Conservation (phyloP, 2,113 vertebrate genomes). For the Rousettus leschenaultii region DNA sequence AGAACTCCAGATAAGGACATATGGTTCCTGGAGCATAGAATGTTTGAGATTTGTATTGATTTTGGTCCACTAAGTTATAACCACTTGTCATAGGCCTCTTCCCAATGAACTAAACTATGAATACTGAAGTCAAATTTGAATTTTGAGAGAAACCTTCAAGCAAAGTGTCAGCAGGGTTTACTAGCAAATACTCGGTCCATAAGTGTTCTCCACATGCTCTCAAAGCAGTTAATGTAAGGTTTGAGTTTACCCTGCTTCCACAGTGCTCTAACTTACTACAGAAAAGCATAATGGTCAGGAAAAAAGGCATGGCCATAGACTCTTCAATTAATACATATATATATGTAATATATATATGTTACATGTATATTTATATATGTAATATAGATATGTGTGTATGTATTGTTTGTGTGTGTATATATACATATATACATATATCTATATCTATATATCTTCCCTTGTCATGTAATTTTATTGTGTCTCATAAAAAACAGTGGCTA, state of each 20-base stretch:
- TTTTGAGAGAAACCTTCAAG: not conserved
- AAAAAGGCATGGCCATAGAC: not conserved
- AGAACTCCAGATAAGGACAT: not conserved
- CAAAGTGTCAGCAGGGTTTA: not conserved
- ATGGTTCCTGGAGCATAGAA: not conserved
- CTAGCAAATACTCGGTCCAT: not conserved
- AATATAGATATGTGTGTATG: no score
- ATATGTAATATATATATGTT: not conserved
- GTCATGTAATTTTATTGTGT: not conserved
- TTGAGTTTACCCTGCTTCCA: not conserved
- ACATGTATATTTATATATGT: no score
- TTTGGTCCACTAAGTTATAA: not conserved
- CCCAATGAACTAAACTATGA: not conserved
- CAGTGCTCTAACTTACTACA: not conserved
- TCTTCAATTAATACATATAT: not conserved
- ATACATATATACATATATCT: no score
- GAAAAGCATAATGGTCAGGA: not conserved
- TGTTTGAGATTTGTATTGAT: not conserved
- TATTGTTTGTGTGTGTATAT: no score
- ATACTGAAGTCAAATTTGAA: not conserved
- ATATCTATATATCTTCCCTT: not conserved
- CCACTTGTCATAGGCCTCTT: not conserved
- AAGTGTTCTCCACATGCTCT: not conserved
- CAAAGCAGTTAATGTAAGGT: not conserved
- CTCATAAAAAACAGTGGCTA: not conserved